Evolutionary conservation across 2,888 invertebrate genomes (phyloP).

Genomic region (Aleiodes testaceus): DNA sequence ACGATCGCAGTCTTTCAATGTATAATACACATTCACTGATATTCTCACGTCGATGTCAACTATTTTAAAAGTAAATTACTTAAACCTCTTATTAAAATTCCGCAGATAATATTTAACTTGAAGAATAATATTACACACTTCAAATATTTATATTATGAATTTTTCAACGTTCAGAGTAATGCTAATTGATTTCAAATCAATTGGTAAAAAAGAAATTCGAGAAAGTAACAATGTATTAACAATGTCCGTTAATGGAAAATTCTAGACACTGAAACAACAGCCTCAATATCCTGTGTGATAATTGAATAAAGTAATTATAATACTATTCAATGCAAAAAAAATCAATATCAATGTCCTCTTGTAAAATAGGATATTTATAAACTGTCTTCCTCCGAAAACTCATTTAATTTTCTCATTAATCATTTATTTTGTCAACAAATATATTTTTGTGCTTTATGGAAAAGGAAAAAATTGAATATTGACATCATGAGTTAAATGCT

Average conservation of each 20-base stretch:
- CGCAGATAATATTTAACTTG: not conserved
- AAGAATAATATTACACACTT: not conserved
- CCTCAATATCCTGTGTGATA: conserved; percentile 1
- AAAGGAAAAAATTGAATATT: not conserved
- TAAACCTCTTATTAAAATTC: conserved; percentile 4
- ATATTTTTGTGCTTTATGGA: conserved; percentile 22
- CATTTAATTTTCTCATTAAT: conserved; percentile 25
- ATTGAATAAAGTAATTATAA: conserved; percentile 8
- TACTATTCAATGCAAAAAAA: not conserved
- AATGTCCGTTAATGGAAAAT: not conserved
- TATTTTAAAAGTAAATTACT: not conserved
- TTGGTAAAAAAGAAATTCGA: not conserved
- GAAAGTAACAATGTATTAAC: conserved; percentile 23
- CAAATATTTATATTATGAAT: conserved; percentile 9
- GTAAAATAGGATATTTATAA: not conserved
- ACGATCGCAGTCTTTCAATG: conserved; percentile 1
- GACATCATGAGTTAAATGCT: conserved; percentile 22
- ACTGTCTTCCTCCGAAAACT: not conserved
- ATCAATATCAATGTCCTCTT: not conserved
- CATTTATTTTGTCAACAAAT: conserved; percentile 32
- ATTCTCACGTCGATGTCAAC: not conserved
- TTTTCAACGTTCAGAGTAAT: conserved; percentile 7
- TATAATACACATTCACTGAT: not conserved
- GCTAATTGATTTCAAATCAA: not conserved
- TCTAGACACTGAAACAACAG: not conserved